phyloP scores from a whole-genome alignment of 92 coral and sea anemone genomes.

The Siderastrea radians region DNA sequence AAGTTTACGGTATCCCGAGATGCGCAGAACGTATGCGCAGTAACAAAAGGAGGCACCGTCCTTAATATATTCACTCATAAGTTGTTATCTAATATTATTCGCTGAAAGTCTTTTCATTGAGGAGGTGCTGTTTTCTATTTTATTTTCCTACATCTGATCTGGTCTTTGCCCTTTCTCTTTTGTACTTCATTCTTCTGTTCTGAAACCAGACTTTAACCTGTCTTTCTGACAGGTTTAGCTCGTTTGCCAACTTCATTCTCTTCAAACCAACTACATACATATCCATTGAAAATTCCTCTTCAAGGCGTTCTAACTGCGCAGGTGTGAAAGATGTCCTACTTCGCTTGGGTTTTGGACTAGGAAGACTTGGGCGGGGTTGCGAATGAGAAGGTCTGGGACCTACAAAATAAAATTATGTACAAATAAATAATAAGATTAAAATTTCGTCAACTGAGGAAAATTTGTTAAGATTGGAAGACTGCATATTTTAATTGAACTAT shows the following conservation, averaged over 20 bases:
- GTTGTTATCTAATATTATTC: too few relatives aligned
- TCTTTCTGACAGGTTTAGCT: conserved; percentile 87
- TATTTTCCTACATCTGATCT: conserved; percentile 45
- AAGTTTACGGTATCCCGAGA: too few relatives aligned
- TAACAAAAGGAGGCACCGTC: too few relatives aligned
- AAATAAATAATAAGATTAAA: too few relatives aligned
- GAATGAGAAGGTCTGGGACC: conserved; percentile 57
- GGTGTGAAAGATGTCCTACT: conserved; percentile 98
- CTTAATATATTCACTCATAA: too few relatives aligned
- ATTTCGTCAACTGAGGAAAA: too few relatives aligned
- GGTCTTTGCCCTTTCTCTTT: conserved; percentile 87
- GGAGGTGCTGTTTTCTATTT: not conserved
- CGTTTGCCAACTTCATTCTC: conserved; percentile 94
- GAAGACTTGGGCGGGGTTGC: conserved; percentile 61
- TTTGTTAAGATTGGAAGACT: too few relatives aligned
- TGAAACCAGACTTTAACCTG: conserved; percentile 99
- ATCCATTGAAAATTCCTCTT: conserved; percentile 90
- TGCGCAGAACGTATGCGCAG: too few relatives aligned
- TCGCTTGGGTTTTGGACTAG: conserved; percentile 90
- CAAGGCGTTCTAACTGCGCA: conserved; percentile 93
- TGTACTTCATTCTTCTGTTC: conserved; percentile 96
- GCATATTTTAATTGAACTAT: too few relatives aligned
- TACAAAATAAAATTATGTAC: not conserved
- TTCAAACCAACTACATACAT: conserved; percentile 98
- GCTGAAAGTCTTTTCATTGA: not conserved